Conservation (phyloP, 2,888 invertebrate genomes). For the Salticus scenicus region DNA sequence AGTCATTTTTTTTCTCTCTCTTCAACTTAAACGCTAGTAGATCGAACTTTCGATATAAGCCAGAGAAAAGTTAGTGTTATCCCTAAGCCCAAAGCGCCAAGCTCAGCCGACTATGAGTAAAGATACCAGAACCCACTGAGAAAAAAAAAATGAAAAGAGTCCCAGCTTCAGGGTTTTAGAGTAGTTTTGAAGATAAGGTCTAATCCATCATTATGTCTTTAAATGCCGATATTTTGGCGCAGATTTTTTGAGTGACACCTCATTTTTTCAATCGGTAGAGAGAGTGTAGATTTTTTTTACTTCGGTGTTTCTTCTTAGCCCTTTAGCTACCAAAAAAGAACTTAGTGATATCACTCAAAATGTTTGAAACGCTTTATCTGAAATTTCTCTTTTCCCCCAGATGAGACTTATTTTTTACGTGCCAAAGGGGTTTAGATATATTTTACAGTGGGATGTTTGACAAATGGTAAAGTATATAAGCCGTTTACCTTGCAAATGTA, state of each 20-base stretch:
- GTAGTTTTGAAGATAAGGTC: conserved; percentile 39
- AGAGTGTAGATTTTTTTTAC: not conserved
- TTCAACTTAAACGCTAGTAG: conserved; percentile 8
- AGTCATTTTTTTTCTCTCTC: not conserved
- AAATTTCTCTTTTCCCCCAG: not conserved
- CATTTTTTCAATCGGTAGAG: conserved; percentile 13
- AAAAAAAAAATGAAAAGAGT: not conserved
- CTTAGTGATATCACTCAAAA: conserved; percentile 58
- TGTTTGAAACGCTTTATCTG: conserved; percentile 35
- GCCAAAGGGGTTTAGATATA: conserved; percentile 40
- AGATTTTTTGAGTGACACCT: conserved; percentile 63
- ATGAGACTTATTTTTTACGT: conserved; percentile 28
- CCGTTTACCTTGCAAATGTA: too few species aligned
- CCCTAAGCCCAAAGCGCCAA: conserved; percentile 19
- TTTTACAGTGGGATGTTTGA: conserved; percentile 28
- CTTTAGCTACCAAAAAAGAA: conserved; percentile 57
- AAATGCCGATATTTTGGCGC: conserved; percentile 62
- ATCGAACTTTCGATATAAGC: conserved; percentile 60
- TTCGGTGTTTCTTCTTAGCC: not conserved
- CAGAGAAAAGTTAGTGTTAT: conserved; percentile 19
- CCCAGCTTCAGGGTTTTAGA: conserved; percentile 27
- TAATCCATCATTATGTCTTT: conserved; percentile 68
- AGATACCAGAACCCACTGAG: conserved; percentile 13
- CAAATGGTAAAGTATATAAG: conserved; percentile 23
- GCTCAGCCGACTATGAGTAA: conserved; percentile 37